Base-by-base conservation (phyloP, 2,113 vertebrate species). In the Lampris incognitus region DNA sequence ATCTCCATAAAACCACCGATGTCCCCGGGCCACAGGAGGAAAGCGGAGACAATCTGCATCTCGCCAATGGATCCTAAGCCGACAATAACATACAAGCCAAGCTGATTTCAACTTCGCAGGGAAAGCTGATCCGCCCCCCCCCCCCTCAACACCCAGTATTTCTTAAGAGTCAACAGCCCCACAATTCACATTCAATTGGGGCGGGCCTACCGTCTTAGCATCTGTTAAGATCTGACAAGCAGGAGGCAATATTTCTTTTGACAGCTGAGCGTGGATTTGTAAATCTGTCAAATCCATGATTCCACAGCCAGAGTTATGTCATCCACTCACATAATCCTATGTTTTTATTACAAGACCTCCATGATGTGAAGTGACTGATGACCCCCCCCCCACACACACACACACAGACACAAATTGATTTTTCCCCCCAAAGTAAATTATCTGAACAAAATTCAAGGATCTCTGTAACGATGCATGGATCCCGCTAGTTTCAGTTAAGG, bases 101-200 rank as follows among this genome's bases (percentile, higher is more conserved):
- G 61, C 82, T 57, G 61, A 81, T 71, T 68, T 57, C 50, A 86
- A 86, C 69, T 85, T 87, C 37, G 52, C 69, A 79, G 69, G 72
- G 64, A 66, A 54, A 13, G 79, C 84, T 81, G 76, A 66, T 92
- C 84, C 72, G 71, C 76, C 90, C 90, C 82, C 86, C 78, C 10
- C 54, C 78, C 78, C 10, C 54, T 78, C 88, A 76, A 80, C 74
- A 24, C 70, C 63, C 39, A 75, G 69, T 74, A 78, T 74, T 78
- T 84, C 77, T 72, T 36, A 41, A 24, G 68, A 82, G 83, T 88
- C 84, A 83, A 86, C 87, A 91, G 81, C 83, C 66, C 66, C 61
- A 70, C 79, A 85, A 87, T 87, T 89, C 80, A 85, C 85, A 88
- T 81, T 83, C 85, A 92, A 91, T 88, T 83, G 56, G 77, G 74